A percentile compares a stretch with the other conserved stretches of the same genome.
These are phyloP conservation scores for Sebastes dallii DNA, from an alignment of 2,797 vertebrate species.

Conservation along the genomic window DNA sequence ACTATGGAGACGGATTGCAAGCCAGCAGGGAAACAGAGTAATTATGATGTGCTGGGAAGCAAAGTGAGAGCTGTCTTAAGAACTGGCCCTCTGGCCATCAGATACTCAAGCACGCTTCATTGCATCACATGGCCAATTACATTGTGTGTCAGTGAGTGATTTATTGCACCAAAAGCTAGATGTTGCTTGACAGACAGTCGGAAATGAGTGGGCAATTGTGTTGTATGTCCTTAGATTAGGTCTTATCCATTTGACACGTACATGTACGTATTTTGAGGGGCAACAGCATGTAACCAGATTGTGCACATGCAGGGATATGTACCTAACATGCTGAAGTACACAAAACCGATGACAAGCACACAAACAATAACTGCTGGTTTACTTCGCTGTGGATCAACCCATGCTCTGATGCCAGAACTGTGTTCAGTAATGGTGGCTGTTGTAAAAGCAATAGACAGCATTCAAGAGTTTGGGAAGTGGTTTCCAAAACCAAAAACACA, in stretches of 20 bases:
- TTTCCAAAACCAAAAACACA: background rate
- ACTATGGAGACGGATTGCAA: slow-evolving; percentile 69
- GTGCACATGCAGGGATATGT: background rate
- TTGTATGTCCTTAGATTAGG: slow-evolving; percentile 42
- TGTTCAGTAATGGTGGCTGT: background rate
- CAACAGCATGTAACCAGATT: slow-evolving; percentile 34
- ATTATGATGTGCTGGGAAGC: slow-evolving; percentile 75
- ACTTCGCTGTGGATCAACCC: background rate
- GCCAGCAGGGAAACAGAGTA: slow-evolving; percentile 75
- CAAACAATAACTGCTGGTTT: background rate
- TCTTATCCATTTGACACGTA: slow-evolving; percentile 46
- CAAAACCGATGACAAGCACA: slow-evolving; percentile 4
- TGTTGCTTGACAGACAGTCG: slow-evolving; percentile 44
- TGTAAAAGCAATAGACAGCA: background rate
- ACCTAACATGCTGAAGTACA: background rate
- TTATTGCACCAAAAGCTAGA: slow-evolving; percentile 60
- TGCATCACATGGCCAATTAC: slow-evolving; percentile 72
- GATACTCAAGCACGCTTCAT: slow-evolving; percentile 64
- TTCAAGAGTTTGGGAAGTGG: background rate
- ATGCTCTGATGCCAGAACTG: background rate
- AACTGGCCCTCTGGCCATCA: slow-evolving; percentile 64
- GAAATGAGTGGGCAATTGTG: slow-evolving; percentile 41
- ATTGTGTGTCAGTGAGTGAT: slow-evolving; percentile 72
- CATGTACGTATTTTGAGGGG: background rate
- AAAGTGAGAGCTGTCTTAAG: slow-evolving; percentile 71